Percentiles rank a stretch among this genome's conserved stretches.
Conservation (phyloP, 1,140 invertebrate species). For the Whitmania pigra region DNA sequence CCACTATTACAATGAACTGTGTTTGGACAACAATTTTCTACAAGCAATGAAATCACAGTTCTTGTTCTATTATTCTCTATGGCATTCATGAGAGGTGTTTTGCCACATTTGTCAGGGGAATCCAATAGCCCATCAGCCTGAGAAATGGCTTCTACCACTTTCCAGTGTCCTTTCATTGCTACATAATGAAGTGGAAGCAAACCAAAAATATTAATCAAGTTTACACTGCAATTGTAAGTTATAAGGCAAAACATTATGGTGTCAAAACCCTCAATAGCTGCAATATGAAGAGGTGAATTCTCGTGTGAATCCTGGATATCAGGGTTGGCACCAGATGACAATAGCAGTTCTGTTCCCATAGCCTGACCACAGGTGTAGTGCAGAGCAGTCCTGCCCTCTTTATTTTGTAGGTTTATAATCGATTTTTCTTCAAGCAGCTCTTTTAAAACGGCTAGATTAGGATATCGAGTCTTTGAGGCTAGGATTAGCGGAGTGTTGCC, state of each 20-base stretch:
- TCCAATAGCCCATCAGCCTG: conserved; percentile 31
- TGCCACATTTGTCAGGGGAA: conserved; percentile 27
- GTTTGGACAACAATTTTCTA: conserved; percentile 31
- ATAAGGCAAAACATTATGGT: conserved; percentile 29
- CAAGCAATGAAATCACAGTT: conserved; percentile 31
- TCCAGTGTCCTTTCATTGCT: conserved; percentile 34
- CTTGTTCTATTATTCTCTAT: conserved; percentile 29
- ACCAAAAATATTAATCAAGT: conserved; percentile 28
- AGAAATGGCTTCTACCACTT: conserved; percentile 31
- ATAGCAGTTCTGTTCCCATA: conserved; percentile 29
- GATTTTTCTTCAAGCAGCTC: conserved; percentile 27
- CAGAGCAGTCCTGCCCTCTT: conserved; percentile 32
- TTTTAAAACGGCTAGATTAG: conserved; percentile 27
- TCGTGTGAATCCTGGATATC: conserved; percentile 32
- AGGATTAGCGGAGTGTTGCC: conserved; percentile 34
- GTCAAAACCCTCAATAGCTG: conserved; percentile 36
- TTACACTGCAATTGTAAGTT: conserved; percentile 30
- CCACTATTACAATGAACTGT: background rate
- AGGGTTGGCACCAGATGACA: conserved; percentile 32
- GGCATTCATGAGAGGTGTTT: conserved; percentile 33
- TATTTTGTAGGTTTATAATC: conserved; percentile 29
- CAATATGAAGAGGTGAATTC: conserved; percentile 34
- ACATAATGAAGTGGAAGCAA: conserved; percentile 34
- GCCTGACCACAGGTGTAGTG: conserved; percentile 34
- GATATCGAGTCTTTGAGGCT: conserved; percentile 27